Percentiles rank a stretch among this genome's conserved stretches.
Evolutionary conservation across 2,113 vertebrate genomes (phyloP).

Genomic region (Pterophyllum scalare): DNA sequence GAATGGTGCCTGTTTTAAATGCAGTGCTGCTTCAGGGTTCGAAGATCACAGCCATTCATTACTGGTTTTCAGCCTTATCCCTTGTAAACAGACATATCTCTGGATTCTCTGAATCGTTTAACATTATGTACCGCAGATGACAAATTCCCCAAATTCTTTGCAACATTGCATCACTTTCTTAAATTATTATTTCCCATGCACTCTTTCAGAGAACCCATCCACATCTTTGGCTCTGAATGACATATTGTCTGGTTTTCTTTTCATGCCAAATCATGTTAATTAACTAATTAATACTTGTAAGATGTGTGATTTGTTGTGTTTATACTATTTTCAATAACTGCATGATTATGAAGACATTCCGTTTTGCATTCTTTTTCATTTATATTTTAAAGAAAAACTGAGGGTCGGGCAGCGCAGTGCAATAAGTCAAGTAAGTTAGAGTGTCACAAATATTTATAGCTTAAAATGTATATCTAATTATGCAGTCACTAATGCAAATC

Average conservation of each 20-base stretch:
- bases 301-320: neutral
- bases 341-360: neutral
- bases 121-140: neutral
- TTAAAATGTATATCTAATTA: constrained; percentile 14
- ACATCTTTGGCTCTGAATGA: no score
- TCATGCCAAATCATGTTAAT: neutral
- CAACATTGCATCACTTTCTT: no score
- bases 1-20: neutral
- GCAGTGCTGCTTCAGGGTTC: neutral
- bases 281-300: neutral
- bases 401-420: neutral
- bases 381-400: neutral
- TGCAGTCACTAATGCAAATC: constrained; percentile 26
- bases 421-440: neutral
- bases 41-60: neutral
- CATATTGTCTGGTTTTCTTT: neutral
- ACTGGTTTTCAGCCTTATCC: neutral
- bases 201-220: no score
- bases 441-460: constrained; percentile 10
- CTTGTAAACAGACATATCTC: neutral
- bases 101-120: neutral
- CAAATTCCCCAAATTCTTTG: neutral
- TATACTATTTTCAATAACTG: neutral
- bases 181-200: no score
- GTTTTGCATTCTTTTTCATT: neutral